A percentile compares a stretch with the other conserved stretches of the same genome.
Evolutionary conservation across 2,797 vertebrate species (phyloP).

Genomic region (Alca torda): DNA sequence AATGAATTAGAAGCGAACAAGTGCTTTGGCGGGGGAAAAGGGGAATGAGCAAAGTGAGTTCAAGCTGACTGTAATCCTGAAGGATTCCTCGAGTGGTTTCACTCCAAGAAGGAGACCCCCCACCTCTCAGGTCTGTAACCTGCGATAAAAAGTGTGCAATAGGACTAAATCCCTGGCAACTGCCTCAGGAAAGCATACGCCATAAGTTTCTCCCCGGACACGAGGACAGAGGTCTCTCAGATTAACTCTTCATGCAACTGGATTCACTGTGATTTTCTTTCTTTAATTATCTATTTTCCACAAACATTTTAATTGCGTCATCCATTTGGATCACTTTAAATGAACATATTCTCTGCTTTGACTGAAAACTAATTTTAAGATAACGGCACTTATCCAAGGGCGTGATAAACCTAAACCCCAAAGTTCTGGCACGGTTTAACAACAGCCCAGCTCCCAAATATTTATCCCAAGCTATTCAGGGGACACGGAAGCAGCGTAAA

Average conservation of each 20-base stretch:
- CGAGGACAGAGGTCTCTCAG: background rate
- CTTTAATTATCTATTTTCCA: background rate
- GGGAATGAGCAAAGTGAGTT: background rate
- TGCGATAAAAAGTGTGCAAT: background rate
- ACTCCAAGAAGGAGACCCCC: background rate
- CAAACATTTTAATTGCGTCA: background rate
- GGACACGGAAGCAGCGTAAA: background rate
- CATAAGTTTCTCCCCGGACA: background rate
- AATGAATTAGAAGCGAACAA: background rate
- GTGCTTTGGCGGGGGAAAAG: background rate
- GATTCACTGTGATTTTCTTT: background rate
- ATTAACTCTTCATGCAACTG: background rate
- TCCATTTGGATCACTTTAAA: background rate
- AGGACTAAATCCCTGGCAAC: background rate
- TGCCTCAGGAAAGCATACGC: background rate
- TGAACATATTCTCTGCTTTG: background rate
- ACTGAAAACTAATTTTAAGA: background rate
- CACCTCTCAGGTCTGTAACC: background rate
- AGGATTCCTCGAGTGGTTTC: background rate
- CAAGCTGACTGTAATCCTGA: background rate
- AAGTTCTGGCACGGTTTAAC: background rate
- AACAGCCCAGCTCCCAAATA: background rate
- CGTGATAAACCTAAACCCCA: background rate
- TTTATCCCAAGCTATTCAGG: background rate
- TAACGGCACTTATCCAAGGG: background rate